Evolutionary conservation across 2,113 vertebrate species (phyloP).

Genomic region (Tetrao urogallus): DNA sequence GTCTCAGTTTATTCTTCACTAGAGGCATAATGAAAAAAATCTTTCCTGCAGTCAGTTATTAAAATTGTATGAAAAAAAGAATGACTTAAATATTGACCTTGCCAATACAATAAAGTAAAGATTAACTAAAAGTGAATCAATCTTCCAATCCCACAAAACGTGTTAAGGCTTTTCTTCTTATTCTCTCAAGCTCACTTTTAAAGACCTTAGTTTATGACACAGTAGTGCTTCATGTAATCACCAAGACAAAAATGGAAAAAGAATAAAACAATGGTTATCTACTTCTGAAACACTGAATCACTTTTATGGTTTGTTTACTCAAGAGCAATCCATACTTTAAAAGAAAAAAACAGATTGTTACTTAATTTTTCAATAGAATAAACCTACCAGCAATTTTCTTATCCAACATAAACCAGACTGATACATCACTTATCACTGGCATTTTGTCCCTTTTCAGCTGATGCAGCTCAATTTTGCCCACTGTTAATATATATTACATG

Average conservation of each 20-base stretch:
- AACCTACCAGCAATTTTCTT: neutral
- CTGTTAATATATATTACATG: neutral
- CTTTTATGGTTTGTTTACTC: constrained; percentile 12
- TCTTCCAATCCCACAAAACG: constrained; percentile 16
- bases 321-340: neutral
- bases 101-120: neutral
- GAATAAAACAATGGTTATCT: neutral
- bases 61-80: constrained; percentile 12
- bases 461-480: neutral
- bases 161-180: constrained; percentile 12
- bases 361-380: constrained; percentile 16
- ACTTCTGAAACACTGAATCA: neutral
- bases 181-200: constrained; percentile 6
- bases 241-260: neutral
- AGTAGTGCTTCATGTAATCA: neutral
- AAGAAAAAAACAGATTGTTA: neutral
- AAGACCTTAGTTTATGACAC: neutral
- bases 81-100: constrained; percentile 24
- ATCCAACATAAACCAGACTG: neutral
- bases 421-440: neutral
- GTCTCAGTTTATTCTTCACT: neutral
- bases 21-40: neutral
- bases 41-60: neutral
- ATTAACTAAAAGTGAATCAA: constrained; percentile 22
- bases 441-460: neutral